These are phyloP conservation scores for Rhinogobius similis DNA, from an alignment of 2,113 vertebrate genomes.

Conservation along the genomic window DNA sequence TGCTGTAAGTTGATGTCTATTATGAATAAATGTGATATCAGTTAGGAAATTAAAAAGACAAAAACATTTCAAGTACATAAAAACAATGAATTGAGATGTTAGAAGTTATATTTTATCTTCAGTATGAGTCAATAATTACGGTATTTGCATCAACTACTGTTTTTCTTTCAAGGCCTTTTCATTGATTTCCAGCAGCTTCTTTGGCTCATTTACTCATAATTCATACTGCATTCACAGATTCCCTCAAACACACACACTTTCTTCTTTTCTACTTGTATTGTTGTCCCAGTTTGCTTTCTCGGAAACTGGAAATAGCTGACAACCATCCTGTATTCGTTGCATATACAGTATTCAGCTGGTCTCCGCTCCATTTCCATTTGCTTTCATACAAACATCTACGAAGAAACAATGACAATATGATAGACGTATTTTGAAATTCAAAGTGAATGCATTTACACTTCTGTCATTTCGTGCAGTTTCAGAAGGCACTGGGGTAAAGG, in stretches of 20 bases:
- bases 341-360: neutral
- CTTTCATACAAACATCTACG: neutral
- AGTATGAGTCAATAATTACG: too few relatives aligned
- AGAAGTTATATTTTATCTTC: too few relatives aligned
- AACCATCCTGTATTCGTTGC: neutral
- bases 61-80: too few relatives aligned
- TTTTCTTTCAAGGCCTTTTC: too few relatives aligned
- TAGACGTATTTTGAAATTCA: neutral
- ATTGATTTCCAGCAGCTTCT: too few relatives aligned
- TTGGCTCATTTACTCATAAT: too few relatives aligned
- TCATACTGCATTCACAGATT: neutral
- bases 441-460: neutral
- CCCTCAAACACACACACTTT: neutral
- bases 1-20: constrained; percentile 8
- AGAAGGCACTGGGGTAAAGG: neutral
- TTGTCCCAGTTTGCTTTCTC: too few relatives aligned
- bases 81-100: too few relatives aligned
- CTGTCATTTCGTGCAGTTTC: neutral
- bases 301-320: neutral
- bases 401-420: neutral
- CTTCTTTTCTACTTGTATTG: too few relatives aligned
- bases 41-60: too few relatives aligned
- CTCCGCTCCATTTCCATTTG: neutral
- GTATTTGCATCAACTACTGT: too few relatives aligned
- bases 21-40: neutral